Conservation (phyloP, 2,113 vertebrate species). For the Nanorana parkeri region DNA sequence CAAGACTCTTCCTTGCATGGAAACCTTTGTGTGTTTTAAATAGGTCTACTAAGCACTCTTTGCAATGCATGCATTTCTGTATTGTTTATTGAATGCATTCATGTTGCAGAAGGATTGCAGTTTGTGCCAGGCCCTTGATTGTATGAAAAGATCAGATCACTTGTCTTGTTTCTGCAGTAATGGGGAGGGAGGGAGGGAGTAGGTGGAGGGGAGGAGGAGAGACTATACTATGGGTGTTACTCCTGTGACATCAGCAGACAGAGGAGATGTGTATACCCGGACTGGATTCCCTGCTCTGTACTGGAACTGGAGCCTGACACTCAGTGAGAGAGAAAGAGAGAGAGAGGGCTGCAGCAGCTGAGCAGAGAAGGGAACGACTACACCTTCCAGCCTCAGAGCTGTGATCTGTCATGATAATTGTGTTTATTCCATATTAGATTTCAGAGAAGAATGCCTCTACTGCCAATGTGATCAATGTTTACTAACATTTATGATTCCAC, state of each 20-base stretch:
- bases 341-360: not conserved
- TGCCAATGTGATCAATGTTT: no score
- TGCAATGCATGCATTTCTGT: no score
- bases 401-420: no score
- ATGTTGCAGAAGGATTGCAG: not conserved
- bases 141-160: constrained; percentile 39
- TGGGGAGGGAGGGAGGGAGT: constrained; percentile 67
- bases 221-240: constrained; percentile 71
- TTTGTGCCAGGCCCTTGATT: not conserved
- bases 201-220: constrained; percentile 69
- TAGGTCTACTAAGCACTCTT: no score
- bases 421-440: no score
- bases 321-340: no score
- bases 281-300: constrained; percentile 63
- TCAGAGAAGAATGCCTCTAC: no score
- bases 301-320: constrained; percentile 53
- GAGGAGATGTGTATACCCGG: constrained; percentile 70
- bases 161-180: constrained; percentile 50
- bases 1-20: not conserved
- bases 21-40: not conserved
- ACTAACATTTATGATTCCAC: no score
- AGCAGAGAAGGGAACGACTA: no score
- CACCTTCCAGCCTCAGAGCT: no score
- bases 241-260: constrained; percentile 76
- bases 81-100: no score